Conservation (phyloP, 2,113 vertebrate species). For the Malurus cyaneus region DNA sequence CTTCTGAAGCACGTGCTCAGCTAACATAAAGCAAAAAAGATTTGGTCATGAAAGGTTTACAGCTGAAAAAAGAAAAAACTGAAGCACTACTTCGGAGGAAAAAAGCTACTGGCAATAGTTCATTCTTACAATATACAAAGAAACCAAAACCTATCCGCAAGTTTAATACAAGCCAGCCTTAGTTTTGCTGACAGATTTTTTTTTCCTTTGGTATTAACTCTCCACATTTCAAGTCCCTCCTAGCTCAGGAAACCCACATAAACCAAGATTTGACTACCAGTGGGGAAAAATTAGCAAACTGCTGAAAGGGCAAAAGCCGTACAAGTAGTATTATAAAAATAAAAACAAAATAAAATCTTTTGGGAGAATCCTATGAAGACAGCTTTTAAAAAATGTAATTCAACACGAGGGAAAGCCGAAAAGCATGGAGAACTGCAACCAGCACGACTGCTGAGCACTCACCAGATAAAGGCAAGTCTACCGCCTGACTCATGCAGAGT, state of each 20-base stretch:
- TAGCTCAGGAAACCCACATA: conserved; percentile 19
- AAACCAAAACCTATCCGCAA: neutral
- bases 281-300: neutral
- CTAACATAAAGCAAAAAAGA: too few species aligned
- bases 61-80: too few species aligned
- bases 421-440: neutral
- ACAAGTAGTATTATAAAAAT: neutral
- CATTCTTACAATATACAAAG: neutral
- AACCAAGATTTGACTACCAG: neutral
- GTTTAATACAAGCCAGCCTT: neutral
- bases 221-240: neutral
- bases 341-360: neutral
- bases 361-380: neutral
- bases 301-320: neutral
- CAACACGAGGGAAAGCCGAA: neutral
- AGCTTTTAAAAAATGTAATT: neutral
- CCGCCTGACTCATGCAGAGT: neutral
- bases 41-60: too few species aligned
- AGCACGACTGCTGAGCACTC: neutral
- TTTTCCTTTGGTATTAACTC: neutral
- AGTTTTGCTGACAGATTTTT: neutral
- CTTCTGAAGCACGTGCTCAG: neutral
- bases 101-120: neutral
- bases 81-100: neutral
- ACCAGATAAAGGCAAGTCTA: neutral